Evolutionary conservation across 2,888 invertebrate genomes (phyloP).

Genomic region (Vandiemenella viatica): DNA sequence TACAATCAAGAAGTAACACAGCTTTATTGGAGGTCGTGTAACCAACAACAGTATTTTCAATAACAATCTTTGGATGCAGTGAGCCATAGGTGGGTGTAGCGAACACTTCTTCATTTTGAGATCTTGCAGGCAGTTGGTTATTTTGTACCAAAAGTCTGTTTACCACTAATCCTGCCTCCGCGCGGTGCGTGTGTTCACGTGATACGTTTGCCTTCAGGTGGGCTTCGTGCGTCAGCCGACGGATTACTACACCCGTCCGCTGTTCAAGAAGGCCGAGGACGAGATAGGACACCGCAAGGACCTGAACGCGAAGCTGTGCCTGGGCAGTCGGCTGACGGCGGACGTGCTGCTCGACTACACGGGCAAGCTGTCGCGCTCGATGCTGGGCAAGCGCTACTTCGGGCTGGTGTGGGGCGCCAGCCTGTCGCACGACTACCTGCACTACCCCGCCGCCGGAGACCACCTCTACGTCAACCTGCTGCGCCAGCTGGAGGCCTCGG

Average conservation of each 20-base stretch:
- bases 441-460: conserved; percentile 62
- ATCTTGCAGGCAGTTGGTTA: too few species aligned
- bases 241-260: conserved; percentile 69
- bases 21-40: too few species aligned
- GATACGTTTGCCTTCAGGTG: too few species aligned
- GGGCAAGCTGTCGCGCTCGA: conserved; percentile 41
- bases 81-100: too few species aligned
- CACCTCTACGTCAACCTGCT: conserved; percentile 43
- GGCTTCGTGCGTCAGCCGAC: conserved; percentile 71
- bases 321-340: conserved; percentile 52
- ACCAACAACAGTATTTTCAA: too few species aligned
- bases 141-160: too few species aligned
- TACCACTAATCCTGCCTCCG: too few species aligned
- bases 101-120: too few species aligned
- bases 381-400: conserved; percentile 49
- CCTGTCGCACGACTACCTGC: conserved; percentile 71
- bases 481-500: conserved; percentile 32
- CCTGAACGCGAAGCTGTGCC: conserved; percentile 51
- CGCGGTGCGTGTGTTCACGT: too few species aligned
- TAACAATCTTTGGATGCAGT: too few species aligned
- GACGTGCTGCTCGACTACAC: conserved; percentile 58
- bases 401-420: conserved; percentile 74
- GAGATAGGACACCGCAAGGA: conserved; percentile 47
- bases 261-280: conserved; percentile 50
- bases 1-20: too few species aligned